A percentile compares a stretch with the other conserved stretches of the same genome.
Conservation (phyloP, 1,140 invertebrate genomes). For the Habropoda laboriosa region DNA sequence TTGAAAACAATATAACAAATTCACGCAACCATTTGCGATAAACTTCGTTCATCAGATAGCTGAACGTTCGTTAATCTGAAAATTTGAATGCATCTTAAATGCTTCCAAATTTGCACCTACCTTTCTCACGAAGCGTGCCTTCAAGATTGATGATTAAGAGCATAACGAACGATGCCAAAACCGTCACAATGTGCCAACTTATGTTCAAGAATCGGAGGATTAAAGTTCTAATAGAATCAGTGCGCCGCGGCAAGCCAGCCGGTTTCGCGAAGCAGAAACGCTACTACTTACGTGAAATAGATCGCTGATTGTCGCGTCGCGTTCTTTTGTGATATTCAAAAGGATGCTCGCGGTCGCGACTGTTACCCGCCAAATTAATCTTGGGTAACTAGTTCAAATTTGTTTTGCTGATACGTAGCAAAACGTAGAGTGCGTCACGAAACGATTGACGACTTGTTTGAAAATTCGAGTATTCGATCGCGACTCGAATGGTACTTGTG, state of each 20-base stretch:
- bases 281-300: constrained; percentile 53
- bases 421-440: too few species aligned
- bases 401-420: too few species aligned
- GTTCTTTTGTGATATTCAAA: too few species aligned
- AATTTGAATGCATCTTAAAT: not conserved
- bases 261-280: too few species aligned
- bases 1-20: too few species aligned
- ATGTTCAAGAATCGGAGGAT: not conserved
- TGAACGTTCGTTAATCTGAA: not conserved
- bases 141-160: not conserved
- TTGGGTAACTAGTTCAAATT: too few species aligned
- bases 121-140: not conserved
- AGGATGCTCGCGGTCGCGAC: too few species aligned
- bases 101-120: not conserved
- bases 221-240: not conserved
- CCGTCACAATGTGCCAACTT: not conserved
- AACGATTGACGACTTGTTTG: too few species aligned
- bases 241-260: not conserved
- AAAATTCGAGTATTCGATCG: too few species aligned
- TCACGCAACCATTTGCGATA: not conserved
- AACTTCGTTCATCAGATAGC: not conserved
- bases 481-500: too few species aligned
- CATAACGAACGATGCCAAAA: not conserved
- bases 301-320: too few species aligned
- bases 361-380: too few species aligned